These are phyloP conservation scores for Murina feae DNA, from an alignment of 2,113 vertebrate genomes.

Conservation along the genomic window DNA sequence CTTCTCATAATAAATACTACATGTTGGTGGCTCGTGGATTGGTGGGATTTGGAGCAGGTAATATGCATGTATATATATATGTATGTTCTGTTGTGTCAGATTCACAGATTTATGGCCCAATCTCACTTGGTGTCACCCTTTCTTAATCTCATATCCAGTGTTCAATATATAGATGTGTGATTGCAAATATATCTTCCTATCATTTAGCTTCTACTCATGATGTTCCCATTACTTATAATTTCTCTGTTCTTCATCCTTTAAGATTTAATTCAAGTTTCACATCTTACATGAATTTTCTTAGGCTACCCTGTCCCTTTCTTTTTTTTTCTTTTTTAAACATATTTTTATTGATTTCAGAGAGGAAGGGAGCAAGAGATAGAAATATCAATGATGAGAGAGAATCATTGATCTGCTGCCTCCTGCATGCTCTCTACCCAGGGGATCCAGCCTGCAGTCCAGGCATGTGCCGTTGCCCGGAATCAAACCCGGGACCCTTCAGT, in stretches of 20 bases:
- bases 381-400: too few species aligned
- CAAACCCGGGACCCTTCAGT: too few species aligned
- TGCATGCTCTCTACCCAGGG: too few species aligned
- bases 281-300: not conserved
- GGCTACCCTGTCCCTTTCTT: not conserved
- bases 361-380: too few species aligned
- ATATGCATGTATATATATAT: not conserved
- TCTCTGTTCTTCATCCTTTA: not conserved
- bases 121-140: not conserved
- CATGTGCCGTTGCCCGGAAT: too few species aligned
- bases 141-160: not conserved
- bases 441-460: too few species aligned
- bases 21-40: slow-evolving; percentile 90
- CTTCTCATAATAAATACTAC: slow-evolving; percentile 91
- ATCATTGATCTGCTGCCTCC: too few species aligned
- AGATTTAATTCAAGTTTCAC: not conserved
- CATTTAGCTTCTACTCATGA: not conserved
- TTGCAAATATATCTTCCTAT: not conserved
- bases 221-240: not conserved
- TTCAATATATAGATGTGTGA: not conserved
- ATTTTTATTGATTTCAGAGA: too few species aligned
- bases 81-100: not conserved
- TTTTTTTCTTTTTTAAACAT: not conserved
- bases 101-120: not conserved
- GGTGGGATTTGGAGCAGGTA: slow-evolving; percentile 97